Conservation (phyloP, 2,888 invertebrate genomes). For the Marronus borbonicus region DNA sequence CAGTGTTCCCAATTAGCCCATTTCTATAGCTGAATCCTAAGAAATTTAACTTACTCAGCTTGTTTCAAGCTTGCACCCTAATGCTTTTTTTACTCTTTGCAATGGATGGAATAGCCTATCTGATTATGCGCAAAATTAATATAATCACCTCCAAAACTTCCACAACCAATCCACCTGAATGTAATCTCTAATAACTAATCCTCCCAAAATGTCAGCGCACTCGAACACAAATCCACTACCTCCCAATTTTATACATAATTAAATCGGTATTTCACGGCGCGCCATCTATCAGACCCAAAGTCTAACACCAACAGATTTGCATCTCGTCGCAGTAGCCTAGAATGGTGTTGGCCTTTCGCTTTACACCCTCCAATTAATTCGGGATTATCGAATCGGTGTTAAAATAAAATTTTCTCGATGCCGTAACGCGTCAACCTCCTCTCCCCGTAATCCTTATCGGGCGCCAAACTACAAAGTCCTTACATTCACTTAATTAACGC, state of each 20-base stretch:
- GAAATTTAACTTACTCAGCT: too few species aligned
- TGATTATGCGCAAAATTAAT: too few species aligned
- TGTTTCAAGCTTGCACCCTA: too few species aligned
- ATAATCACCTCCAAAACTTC: too few species aligned
- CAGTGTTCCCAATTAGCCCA: too few species aligned
- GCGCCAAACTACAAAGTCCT: conserved; percentile 25
- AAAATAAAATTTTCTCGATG: conserved; percentile 25
- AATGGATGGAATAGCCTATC: too few species aligned
- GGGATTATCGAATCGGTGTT: conserved; percentile 40
- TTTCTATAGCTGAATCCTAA: too few species aligned
- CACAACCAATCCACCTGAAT: too few species aligned
- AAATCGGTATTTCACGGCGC: background rate
- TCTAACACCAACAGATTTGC: too few species aligned
- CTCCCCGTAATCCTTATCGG: background rate
- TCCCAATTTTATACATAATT: conserved; percentile 29
- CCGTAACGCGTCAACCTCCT: background rate
- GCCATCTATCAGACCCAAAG: background rate
- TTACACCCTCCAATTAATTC: conserved; percentile 34
- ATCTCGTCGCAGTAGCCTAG: background rate
- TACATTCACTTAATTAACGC: conserved; percentile 36
- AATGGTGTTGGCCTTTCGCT: background rate
- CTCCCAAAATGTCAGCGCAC: conserved; percentile 6
- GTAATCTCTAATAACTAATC: conserved; percentile 13
- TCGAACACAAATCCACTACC: conserved; percentile 7
- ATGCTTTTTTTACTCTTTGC: too few species aligned